Evolutionary conservation across 2,797 vertebrate species (phyloP).

Genomic region (Hemibagrus guttatus): DNA sequence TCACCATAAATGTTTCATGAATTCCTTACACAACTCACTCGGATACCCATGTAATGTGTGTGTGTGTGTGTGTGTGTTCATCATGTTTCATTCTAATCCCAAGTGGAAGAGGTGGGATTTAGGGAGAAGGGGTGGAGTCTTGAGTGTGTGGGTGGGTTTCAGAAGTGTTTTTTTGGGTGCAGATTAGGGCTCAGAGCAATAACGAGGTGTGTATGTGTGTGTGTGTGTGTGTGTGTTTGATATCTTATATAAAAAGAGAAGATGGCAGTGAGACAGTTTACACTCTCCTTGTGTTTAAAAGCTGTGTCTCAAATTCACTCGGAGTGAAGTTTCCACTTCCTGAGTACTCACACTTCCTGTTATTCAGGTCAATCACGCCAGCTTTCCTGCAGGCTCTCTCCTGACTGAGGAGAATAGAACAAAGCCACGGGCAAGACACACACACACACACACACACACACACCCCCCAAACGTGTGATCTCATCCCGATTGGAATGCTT

Average conservation of each 20-base stretch:
- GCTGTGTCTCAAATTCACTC: background rate
- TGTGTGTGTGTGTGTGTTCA: background rate
- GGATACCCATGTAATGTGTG: background rate
- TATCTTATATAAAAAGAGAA: background rate
- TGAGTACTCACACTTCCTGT: constrained; percentile 32
- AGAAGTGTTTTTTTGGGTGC: too few relatives aligned
- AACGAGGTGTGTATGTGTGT: background rate
- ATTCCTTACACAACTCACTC: background rate
- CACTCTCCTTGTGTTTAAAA: background rate
- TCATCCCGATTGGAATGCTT: constrained; percentile 15
- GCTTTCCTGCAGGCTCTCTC: background rate
- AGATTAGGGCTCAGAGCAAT: too few relatives aligned
- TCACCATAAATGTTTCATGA: background rate
- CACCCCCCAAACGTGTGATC: background rate
- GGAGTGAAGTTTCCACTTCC: constrained; percentile 7
- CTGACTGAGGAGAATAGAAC: constrained; percentile 1
- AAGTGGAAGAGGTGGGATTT: too few relatives aligned
- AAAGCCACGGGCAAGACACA: background rate
- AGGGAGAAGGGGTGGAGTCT: too few relatives aligned
- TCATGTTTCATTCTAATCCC: too few relatives aligned
- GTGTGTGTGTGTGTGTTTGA: background rate
- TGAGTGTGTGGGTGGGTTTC: too few relatives aligned
- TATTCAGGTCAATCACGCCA: constrained; percentile 10
- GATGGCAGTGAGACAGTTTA: background rate
- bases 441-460: constrained; percentile 20